These are phyloP conservation scores for Neodiprion fabricii DNA, from an alignment of 1,140 invertebrate species.

Conservation along the genomic window DNA sequence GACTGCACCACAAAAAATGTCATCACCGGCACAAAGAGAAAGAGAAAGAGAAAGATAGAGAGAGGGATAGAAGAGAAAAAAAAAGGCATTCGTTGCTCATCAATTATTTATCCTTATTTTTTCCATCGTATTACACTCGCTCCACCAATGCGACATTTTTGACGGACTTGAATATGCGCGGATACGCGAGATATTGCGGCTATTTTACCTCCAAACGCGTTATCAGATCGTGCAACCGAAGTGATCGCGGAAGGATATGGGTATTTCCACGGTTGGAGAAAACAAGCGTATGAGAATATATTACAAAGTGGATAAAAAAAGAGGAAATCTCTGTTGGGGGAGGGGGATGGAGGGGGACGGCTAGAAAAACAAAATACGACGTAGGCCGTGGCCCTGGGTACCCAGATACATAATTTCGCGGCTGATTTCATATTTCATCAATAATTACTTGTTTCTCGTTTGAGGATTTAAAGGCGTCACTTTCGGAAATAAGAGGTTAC, in stretches of 20 bases:
- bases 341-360: too few species aligned
- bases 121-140: neutral
- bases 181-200: too few species aligned
- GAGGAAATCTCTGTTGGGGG: too few species aligned
- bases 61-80: too few species aligned
- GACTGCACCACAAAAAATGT: neutral
- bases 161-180: neutral
- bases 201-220: too few species aligned
- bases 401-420: neutral
- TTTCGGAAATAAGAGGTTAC: neutral
- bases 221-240: too few species aligned
- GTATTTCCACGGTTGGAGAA: too few species aligned
- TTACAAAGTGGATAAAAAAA: too few species aligned
- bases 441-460: conserved; percentile 3
- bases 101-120: neutral
- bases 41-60: too few species aligned
- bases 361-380: neutral
- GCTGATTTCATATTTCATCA: neutral
- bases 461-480: neutral
- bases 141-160: neutral
- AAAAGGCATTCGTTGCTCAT: neutral
- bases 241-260: too few species aligned
- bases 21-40: neutral
- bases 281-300: too few species aligned
- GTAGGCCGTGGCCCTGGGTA: neutral